phyloP scores from a whole-genome alignment of 2,888 invertebrate species.

The Cheilosia vulpina region DNA sequence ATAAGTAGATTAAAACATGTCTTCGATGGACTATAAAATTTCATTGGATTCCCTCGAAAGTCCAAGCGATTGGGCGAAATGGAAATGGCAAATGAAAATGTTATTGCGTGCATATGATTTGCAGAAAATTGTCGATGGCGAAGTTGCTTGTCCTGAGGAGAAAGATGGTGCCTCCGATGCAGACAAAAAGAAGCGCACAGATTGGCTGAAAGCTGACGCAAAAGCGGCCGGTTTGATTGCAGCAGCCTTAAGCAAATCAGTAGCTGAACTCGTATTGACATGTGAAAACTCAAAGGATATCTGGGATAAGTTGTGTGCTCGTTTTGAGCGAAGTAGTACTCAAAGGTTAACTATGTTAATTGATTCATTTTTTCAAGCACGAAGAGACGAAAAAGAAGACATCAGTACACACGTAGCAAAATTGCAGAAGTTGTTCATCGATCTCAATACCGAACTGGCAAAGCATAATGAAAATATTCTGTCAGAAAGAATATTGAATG shows the following conservation, averaged over 20 bases:
- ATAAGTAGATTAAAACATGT: not conserved
- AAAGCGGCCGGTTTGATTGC: slow-evolving; percentile 29
- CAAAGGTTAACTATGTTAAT: slow-evolving; percentile 26
- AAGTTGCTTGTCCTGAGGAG: slow-evolving; percentile 4
- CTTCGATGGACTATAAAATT: slow-evolving; percentile 23
- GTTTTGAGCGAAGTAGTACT: slow-evolving; percentile 26
- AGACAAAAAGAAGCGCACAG: slow-evolving; percentile 8
- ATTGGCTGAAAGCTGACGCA: slow-evolving; percentile 24
- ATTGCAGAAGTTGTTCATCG: slow-evolving; percentile 24
- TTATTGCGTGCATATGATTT: slow-evolving; percentile 21
- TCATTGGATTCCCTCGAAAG: slow-evolving; percentile 24
- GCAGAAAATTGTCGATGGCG: slow-evolving; percentile 21
- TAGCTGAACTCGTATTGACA: slow-evolving; percentile 31
- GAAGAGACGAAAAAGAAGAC: slow-evolving; percentile 26
- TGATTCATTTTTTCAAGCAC: slow-evolving; percentile 6
- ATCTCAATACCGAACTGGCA: slow-evolving; percentile 16
- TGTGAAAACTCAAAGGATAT: slow-evolving; percentile 9
- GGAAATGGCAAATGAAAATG: slow-evolving; percentile 24
- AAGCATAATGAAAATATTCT: slow-evolving; percentile 29
- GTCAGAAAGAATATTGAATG: too few relatives aligned
- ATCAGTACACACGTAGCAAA: slow-evolving; percentile 25
- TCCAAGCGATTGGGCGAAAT: slow-evolving; percentile 30
- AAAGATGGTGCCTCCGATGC: slow-evolving; percentile 11
- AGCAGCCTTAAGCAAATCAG: slow-evolving; percentile 18
- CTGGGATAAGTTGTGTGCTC: slow-evolving; percentile 20